phyloP scores from a whole-genome alignment of 2,113 vertebrate species.

The Callospermophilus lateralis region DNA sequence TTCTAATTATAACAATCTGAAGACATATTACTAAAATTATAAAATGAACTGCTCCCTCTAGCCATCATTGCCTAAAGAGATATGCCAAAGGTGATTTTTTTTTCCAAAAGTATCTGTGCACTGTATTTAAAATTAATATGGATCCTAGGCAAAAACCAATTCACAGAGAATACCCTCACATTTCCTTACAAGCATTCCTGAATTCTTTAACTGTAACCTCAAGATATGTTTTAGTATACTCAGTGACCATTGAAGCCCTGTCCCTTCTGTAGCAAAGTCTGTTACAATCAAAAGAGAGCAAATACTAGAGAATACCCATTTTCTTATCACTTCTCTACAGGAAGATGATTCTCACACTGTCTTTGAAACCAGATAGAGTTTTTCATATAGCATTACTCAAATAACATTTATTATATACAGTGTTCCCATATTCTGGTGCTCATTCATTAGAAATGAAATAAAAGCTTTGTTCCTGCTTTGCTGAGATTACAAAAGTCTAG shows the following conservation, averaged over 20 bases:
- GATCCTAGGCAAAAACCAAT: conserved; percentile 67
- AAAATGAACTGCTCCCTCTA: conserved; percentile 50
- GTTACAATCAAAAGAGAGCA: conserved; percentile 64
- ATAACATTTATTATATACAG: conserved; percentile 19
- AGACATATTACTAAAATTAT: conserved; percentile 36
- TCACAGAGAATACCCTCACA: background rate
- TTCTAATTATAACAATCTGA: conserved; percentile 68
- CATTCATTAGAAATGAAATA: conserved; percentile 50
- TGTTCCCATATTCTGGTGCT: background rate
- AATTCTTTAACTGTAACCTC: conserved; percentile 59
- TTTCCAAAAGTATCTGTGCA: conserved; percentile 47
- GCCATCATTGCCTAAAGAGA: conserved; percentile 46
- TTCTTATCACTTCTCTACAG: conserved; percentile 59
- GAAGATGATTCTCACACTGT: background rate
- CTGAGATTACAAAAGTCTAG: conserved; percentile 13
- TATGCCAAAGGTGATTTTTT: conserved; percentile 7
- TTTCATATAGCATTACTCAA: conserved; percentile 35
- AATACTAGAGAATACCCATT: conserved; percentile 41
- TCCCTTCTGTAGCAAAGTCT: conserved; percentile 17
- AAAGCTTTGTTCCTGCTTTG: background rate
- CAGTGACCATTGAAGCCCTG: conserved; percentile 24
- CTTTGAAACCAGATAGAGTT: conserved; percentile 39
- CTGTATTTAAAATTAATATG: conserved; percentile 77
- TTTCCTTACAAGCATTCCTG: conserved; percentile 34
- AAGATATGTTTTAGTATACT: conserved; percentile 44